Conservation (phyloP, 2,113 vertebrate genomes). For the Catharus fuscescens region DNA sequence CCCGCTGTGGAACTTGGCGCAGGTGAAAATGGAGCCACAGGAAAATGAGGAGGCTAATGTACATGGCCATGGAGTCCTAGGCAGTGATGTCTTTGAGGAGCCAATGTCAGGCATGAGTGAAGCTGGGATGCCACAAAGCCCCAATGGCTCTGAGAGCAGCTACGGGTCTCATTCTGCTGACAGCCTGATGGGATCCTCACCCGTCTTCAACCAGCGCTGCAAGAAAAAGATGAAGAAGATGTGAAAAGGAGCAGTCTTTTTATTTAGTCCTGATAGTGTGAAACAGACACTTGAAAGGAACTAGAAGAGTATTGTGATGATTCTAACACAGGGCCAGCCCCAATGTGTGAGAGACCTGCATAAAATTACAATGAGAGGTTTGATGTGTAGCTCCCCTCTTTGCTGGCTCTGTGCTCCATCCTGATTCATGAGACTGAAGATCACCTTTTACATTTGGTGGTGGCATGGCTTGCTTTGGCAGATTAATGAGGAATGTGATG, state of each 20-base stretch:
- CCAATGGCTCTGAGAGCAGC: slow-evolving; percentile 90
- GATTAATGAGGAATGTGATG: accelerated
- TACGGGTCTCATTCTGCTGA: slow-evolving; percentile 93
- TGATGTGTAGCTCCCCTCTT: background rate
- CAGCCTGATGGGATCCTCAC: slow-evolving; percentile 91
- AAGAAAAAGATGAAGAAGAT: slow-evolving; percentile 94
- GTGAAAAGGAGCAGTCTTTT: slow-evolving; percentile 61
- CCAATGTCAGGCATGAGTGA: slow-evolving; percentile 98
- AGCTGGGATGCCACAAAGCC: slow-evolving; percentile 89
- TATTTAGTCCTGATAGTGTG: background rate
- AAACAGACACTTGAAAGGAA: background rate
- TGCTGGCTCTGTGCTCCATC: background rate
- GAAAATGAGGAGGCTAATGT: slow-evolving; percentile 89
- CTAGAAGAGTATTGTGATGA: background rate
- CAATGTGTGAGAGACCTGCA: background rate
- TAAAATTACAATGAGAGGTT: background rate
- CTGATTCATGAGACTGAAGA: background rate
- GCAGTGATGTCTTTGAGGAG: slow-evolving; percentile 94
- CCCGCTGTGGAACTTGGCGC: slow-evolving; percentile 90
- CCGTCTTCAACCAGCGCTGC: slow-evolving; percentile 93
- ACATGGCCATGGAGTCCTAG: slow-evolving; percentile 83
- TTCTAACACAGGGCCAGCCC: background rate
- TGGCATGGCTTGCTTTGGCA: background rate
- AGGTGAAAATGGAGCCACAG: slow-evolving; percentile 96
- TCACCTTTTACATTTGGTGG: background rate